Conservation (phyloP, 92 coral and sea anemone genomes). For the Palythoa caribaeorum region DNA sequence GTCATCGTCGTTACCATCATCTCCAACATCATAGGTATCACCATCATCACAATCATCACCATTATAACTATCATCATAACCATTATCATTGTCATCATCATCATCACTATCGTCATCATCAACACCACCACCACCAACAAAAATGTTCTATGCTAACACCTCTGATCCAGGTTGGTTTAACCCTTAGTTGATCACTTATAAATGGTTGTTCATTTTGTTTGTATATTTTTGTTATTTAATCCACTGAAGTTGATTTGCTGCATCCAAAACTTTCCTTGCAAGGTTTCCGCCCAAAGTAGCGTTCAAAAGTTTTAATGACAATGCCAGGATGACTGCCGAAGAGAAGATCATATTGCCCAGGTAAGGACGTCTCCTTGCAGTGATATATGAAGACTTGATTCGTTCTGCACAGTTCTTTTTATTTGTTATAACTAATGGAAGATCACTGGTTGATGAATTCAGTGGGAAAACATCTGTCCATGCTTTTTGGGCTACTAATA, state of each 20-base stretch:
- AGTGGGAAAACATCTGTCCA: too few species aligned
- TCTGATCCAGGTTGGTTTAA: not conserved
- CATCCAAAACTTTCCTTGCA: not conserved
- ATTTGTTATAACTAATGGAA: too few species aligned
- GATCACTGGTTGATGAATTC: too few species aligned
- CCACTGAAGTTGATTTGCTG: not conserved
- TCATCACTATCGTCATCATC: not conserved
- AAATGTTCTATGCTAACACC: not conserved
- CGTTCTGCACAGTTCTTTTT: too few species aligned
- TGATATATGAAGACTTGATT: too few species aligned
- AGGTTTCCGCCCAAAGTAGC: conserved; percentile 86
- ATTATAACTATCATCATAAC: not conserved
- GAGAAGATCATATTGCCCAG: conserved; percentile 90
- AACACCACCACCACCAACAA: not conserved
- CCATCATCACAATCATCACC: not conserved
- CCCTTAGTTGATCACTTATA: not conserved
- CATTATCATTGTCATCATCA: not conserved
- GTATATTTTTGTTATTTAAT: not conserved
- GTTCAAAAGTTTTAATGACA: conserved; percentile 88
- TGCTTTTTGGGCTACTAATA: too few species aligned
- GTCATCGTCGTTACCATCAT: too few species aligned
- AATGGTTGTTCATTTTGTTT: not conserved
- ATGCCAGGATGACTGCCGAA: conserved; percentile 83
- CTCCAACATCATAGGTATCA: not conserved
- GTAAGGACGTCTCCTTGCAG: conserved; percentile 45